These are phyloP conservation scores for Anser cygnoides DNA, from an alignment of 2,113 vertebrate species.

Conservation along the genomic window DNA sequence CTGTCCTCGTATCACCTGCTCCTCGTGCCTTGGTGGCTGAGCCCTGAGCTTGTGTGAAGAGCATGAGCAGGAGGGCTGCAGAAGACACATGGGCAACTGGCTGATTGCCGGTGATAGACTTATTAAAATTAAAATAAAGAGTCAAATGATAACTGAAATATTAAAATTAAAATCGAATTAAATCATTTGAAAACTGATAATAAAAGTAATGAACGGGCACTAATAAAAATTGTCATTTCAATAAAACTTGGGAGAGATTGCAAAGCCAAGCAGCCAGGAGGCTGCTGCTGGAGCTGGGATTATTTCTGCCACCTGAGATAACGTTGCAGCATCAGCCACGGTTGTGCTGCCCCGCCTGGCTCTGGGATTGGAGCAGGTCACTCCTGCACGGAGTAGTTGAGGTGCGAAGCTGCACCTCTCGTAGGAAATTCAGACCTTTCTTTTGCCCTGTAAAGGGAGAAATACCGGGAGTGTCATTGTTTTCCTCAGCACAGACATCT, in stretches of 20 bases:
- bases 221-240: neutral
- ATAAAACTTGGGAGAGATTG: neutral
- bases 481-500: neutral
- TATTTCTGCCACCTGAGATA: neutral
- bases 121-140: neutral
- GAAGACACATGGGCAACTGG: rapidly evolving
- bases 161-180: neutral
- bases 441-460: neutral
- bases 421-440: neutral
- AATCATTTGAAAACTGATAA: neutral
- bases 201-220: neutral
- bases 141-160: neutral
- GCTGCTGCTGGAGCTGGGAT: neutral
- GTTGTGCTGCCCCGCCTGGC: rapidly evolving
- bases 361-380: neutral
- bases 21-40: neutral
- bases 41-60: neutral
- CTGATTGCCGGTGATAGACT: neutral
- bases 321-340: neutral
- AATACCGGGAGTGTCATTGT: neutral
- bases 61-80: neutral
- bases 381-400: neutral
- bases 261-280: neutral
- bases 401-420: neutral
- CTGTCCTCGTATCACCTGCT: neutral